Base-by-base conservation (phyloP, 92 coral and sea anemone genomes). In the Epizoanthus illoricatus region DNA sequence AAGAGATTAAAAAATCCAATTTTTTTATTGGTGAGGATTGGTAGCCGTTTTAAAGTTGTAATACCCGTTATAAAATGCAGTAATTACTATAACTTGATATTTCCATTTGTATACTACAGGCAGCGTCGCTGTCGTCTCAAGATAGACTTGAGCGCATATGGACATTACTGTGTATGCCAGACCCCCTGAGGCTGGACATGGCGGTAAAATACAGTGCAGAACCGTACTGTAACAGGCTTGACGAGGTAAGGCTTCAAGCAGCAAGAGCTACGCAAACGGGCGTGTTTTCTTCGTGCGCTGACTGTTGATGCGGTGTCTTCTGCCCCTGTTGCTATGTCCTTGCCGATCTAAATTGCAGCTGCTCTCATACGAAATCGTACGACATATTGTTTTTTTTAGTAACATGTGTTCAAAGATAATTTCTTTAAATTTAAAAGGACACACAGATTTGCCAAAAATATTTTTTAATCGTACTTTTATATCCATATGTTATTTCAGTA, bases 151-250 rank as follows among this genome's bases (percentile, higher is more conserved):
- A 96, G 68, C 90, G 98, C 13, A 62, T 96, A 10, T 96, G 99
- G 99, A 91, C 97, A 0, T 76, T 90, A 28, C 86, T 96, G 36
- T 91, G 94, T 81, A 93, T 94, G 98, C 99, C 99, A 42, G 98
- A 96, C 40, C 87, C 87, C 4, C 87, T 85, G 36, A 76, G 98
- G 71, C 81, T 96, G 17, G 99, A 96, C 65, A 96, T 96, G 99
- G 99, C 99, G 0, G 94, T 96, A 18, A 96, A 96, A 52, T 96
- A 96, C 89, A 96, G 99, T 81, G 92, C 96, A n/a, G 99, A 93
- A 23, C 90, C 92, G 1, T 86, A 91, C 74, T 85, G 90, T 39
- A 71, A 88, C 56, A 81, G 54, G 33, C 80, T 96, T 15, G 86
- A 85, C 18, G 92, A 96, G 85, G 99, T 96, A 56, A 86, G 70